Base-by-base conservation (phyloP, 2,113 vertebrate species). In the Psephotus haematonotus region DNA sequence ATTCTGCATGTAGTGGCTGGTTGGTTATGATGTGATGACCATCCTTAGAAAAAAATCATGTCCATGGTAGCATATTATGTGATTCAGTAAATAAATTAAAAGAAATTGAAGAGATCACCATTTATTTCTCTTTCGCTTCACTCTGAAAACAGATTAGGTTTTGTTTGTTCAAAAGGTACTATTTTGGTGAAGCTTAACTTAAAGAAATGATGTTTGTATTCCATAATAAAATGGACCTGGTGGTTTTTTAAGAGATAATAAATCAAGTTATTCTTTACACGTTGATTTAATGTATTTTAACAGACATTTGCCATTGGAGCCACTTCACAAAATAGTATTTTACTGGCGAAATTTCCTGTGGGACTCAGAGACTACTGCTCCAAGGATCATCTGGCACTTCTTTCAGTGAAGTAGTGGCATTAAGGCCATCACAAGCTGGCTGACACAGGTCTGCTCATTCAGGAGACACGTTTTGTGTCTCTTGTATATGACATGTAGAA, bases 271-370 rank as follows among this genome's bases (percentile, higher is more conserved):
- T 74, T 93, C 55, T 75, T 94, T 89, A 81, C 10, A 90, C 14
- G 65, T 59, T 84, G 88, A 75, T 74, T 88, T 94, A 90, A 94
- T 88, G 41, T 86, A 70, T 82, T 97, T 90, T 88, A 83, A 87
- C 49, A 46, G 71, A 59, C 67, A 59, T 91, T 92, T 87, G 29
- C 55, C 86, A 76, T 49, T 80, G 88, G 39, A 90, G 11, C 22
- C 25, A 49, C 85, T 84, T 90, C 76, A 77, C n/a, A 82, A 84
- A 88, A 74, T 24, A 60, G 47, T 93, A 77, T 89, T 94, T 90
- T 79, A 81, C 13, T 86, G 67, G 29, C 79, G 43, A 81, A 72
- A 82, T 90, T 87, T 94, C 59, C n/a, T 62, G 0, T 60, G 39
- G 43, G 86, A 19, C 60, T 92, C 60, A n/a, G 43, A 88, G 55